These are phyloP conservation scores for Nasonia giraulti DNA, from an alignment of 1,140 invertebrate species.

Conservation along the genomic window DNA sequence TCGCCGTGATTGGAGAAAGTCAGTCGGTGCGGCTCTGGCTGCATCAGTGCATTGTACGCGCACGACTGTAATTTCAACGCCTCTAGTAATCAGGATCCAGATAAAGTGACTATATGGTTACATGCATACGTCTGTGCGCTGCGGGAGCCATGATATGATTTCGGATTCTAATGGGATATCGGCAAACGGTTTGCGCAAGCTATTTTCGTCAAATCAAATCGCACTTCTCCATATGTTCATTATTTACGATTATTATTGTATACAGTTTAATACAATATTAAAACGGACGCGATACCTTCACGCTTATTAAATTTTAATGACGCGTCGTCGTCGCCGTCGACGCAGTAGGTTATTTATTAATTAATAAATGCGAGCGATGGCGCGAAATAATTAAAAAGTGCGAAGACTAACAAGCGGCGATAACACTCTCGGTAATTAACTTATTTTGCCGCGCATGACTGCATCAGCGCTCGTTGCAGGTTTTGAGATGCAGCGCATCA, in stretches of 20 bases:
- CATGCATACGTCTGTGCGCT: background rate
- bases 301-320: too few relatives aligned
- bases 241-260: too few relatives aligned
- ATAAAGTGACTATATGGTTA: constrained; percentile 38
- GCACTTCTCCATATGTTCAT: too few relatives aligned
- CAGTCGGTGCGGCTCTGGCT: background rate
- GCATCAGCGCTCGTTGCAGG: background rate
- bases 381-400: constrained; percentile 1
- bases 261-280: too few relatives aligned
- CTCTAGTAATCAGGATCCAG: constrained; percentile 6
- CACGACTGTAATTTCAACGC: constrained; percentile 42
- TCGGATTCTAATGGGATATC: background rate
- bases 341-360: background rate
- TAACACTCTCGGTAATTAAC: background rate
- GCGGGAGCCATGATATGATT: constrained; percentile 8
- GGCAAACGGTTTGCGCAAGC: background rate
- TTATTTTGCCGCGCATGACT: background rate
- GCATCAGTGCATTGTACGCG: background rate
- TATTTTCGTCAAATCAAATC: too few relatives aligned
- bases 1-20: constrained; percentile 16
- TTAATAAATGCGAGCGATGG: background rate
- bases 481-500: background rate
- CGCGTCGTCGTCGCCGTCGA: too few relatives aligned
- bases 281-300: too few relatives aligned
- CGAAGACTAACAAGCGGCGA: background rate